Evolutionary conservation across 2,113 vertebrate genomes (phyloP).

Genomic region (Fukomys damarensis): DNA sequence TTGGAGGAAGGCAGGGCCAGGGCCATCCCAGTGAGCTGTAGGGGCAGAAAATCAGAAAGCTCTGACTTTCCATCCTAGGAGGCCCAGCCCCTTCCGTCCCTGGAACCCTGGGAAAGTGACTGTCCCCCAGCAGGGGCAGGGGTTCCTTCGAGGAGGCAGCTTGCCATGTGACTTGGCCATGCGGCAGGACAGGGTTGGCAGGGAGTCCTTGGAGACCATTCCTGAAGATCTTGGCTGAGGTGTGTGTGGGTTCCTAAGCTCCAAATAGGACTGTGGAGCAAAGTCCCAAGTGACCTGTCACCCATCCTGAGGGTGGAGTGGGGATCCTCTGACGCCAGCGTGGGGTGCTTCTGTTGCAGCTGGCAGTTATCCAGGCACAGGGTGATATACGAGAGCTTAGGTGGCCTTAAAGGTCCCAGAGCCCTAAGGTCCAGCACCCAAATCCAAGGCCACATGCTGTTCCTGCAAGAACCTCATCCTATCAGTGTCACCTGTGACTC

Average conservation of each 20-base stretch:
- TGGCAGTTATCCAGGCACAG: neutral
- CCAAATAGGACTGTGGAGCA: neutral
- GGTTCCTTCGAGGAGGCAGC: neutral
- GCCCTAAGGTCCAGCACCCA: neutral
- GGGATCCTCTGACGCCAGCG: neutral
- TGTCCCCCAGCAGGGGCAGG: neutral
- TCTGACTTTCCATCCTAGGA: neutral
- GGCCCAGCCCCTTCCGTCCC: neutral
- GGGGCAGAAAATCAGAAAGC: too few species aligned
- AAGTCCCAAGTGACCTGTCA: neutral
- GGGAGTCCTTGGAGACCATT: neutral
- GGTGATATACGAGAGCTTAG: neutral
- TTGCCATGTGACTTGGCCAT: neutral
- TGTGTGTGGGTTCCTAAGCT: neutral
- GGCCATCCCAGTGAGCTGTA: too few species aligned
- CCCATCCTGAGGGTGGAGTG: too few species aligned
- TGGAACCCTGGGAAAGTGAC: neutral
- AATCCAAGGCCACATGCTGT: neutral
- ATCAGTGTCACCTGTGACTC: neutral
- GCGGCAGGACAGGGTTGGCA: neutral
- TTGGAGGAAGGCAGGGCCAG: too few species aligned
- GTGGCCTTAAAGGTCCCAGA: neutral
- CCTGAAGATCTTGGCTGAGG: neutral
- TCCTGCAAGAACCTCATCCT: neutral
- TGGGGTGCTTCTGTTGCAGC: neutral